Evolutionary conservation across 2,113 vertebrate species (phyloP), one percentile per base, ranked within the genome.

Genomic region (Corynorhinus townsendii): DNA sequence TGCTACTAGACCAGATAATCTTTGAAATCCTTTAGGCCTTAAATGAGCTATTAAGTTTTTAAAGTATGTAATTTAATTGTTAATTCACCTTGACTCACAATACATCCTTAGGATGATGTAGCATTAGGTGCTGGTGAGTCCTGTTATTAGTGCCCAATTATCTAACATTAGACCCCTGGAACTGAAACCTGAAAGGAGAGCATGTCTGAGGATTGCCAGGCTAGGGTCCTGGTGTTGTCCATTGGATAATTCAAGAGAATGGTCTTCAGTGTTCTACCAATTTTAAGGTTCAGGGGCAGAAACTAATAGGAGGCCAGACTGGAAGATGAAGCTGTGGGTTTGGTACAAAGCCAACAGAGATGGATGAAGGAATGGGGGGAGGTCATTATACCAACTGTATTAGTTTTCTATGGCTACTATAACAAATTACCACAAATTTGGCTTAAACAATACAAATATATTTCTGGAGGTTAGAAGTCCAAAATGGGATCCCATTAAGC

Each of bases 381-480:
- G 1, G 1, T 43, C 19, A 0, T 73, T 28, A 47, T 2, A 52
- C 0, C 2, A 2, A 1, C 9, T 30, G 5, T 11, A 69, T 86
- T 59, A 14, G 1, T 35, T 92, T 79, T 86, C 35, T 43, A 15
- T 62, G n/a, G 7, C 22, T 90, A 40, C n/a, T 90, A 5, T 54
- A 84, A 35, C 1, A 54, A 64, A 75, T 69, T 68, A 76, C 24
- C 16, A 82, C 15, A 82, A 68, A 79, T 4, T 4, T 71, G 38
- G 16, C 14, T 62, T 91, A 89, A 84, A 20, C 10, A 69, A 38
- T 59, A 20, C 4, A 14, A 52, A 43, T 73, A 84, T 54, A 59
- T 82, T 93, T 92, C 52, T 92, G 24, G n/a, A 68, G 12, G 10
- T 38, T 30, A 43, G 11, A 83, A 93, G 11, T 62, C 30, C 16